These are phyloP conservation scores for Pandemis cinnamomeana DNA, from an alignment of 2,888 invertebrate species.

Conservation along the genomic window DNA sequence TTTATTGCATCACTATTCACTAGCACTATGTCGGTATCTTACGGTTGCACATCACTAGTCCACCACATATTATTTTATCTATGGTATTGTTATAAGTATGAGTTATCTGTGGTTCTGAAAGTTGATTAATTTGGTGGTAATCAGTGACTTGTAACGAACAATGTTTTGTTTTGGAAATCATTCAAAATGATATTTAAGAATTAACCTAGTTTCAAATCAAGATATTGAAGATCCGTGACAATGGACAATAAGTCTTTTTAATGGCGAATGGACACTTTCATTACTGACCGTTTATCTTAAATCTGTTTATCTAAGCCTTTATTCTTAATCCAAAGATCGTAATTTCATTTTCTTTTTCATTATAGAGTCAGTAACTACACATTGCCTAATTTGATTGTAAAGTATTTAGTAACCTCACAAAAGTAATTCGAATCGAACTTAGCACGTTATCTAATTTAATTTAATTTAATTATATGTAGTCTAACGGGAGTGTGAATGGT, in stretches of 20 bases:
- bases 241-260: conserved; percentile 26
- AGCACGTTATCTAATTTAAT: too few relatives aligned
- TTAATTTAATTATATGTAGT: too few relatives aligned
- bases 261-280: conserved; percentile 24
- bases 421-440: too few relatives aligned
- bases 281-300: conserved; percentile 8
- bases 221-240: conserved; percentile 18
- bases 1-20: conserved; percentile 51
- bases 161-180: not conserved
- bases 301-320: not conserved
- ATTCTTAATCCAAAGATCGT: not conserved
- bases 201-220: conserved; percentile 8
- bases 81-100: conserved; percentile 13
- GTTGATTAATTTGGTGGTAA: not conserved
- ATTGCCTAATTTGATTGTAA: too few relatives aligned
- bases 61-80: not conserved
- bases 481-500: too few relatives aligned
- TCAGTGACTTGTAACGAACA: not conserved
- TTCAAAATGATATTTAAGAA: not conserved
- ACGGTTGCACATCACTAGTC: conserved; percentile 24
- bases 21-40: conserved; percentile 10
- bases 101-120: conserved; percentile 12
- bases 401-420: too few relatives aligned
- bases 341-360: not conserved
- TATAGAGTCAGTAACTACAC: not conserved